Percentiles rank a stretch among this genome's conserved stretches.
Evolutionary conservation across 1,140 invertebrate species (phyloP).

Genomic region (Macrosteles quadrilineatus): DNA sequence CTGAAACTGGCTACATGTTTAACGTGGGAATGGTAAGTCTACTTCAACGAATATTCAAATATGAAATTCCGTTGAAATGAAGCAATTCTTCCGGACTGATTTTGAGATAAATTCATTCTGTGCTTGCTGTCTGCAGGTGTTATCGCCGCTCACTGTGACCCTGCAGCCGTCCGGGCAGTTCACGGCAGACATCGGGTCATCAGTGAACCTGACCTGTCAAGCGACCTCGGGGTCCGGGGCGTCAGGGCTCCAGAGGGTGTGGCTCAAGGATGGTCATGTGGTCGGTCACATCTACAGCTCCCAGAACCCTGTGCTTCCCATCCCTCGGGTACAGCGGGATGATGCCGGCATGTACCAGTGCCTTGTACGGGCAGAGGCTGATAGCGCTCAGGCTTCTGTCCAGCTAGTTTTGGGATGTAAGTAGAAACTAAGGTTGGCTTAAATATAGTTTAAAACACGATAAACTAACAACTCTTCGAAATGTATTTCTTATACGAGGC

Average conservation of each 20-base stretch:
- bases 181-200: conserved; percentile 53
- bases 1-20: no score
- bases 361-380: conserved; percentile 52
- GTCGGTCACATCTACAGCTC: conserved; percentile 21
- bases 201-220: conserved; percentile 54
- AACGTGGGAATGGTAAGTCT: no score
- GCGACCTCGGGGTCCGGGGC: conserved; percentile 37
- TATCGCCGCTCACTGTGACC: conserved; percentile 41
- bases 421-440: conserved; percentile 18
- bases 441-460: no score
- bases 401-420: conserved; percentile 57
- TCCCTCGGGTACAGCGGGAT: conserved; percentile 45
- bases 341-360: conserved; percentile 61
- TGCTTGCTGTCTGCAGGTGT: conserved; percentile 55
- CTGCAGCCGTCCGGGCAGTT: conserved; percentile 47
- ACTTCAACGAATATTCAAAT: no score
- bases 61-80: no score
- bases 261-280: conserved; percentile 43
- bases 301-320: conserved; percentile 1
- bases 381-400: conserved; percentile 52
- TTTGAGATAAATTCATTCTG: no score
- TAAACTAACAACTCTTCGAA: no score
- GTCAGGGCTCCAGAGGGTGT: conserved; percentile 29
- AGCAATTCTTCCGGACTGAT: no score
- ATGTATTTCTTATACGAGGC: no score